Evolutionary conservation across 2,888 invertebrate species (phyloP), one percentile per base, ranked within the genome.

Genomic region (Dicyrtomina minuta): DNA sequence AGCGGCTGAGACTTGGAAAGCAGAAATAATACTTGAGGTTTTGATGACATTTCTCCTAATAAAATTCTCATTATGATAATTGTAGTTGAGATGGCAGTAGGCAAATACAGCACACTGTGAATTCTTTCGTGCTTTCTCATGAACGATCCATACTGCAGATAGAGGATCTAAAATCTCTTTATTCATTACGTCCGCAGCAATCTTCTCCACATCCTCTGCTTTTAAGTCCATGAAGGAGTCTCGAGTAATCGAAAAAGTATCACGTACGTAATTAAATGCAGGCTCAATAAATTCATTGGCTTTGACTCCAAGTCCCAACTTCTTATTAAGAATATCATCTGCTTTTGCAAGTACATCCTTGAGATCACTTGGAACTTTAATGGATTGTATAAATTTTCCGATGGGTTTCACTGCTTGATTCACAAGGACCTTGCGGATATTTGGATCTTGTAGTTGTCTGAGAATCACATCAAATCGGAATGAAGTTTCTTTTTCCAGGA

Each of bases 21-120:
- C 77, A 5, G 75, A 75, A 39, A 75, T 73, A 66, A 77, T 75
- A 71, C 75, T 73, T 27, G 70, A 64, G 39, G 73, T 72, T 44
- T 77, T 77, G 69, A 77, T 74, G 15, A 77, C 75, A 58, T 76
- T 71, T 66, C 77, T 26, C 56, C 72, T 70, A 33, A 77, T 77
- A 51, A 77, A 77, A 46, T 77, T 77, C 43, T 75, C 72, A 33
- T 70, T 66, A 65, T 74, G 74, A 66, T 72, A 77, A 64, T 76
- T 76, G 59, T 75, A 62, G 51, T 77, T 77, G 39, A 77, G 56
- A 59, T 77, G 77, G 56, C 77, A 77, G 59, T 70, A 77, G 43
- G 76, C 68, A 69, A 77, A 77, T n/a, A 69, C 49, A 43, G 75
- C 72, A 68, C 77, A 77, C 24, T 72, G 70, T 15, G 69, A 67